These are phyloP conservation scores for Amphiura filiformis DNA, from an alignment of 35 echinoderm and acorn worm genomes.

Conservation along the genomic window DNA sequence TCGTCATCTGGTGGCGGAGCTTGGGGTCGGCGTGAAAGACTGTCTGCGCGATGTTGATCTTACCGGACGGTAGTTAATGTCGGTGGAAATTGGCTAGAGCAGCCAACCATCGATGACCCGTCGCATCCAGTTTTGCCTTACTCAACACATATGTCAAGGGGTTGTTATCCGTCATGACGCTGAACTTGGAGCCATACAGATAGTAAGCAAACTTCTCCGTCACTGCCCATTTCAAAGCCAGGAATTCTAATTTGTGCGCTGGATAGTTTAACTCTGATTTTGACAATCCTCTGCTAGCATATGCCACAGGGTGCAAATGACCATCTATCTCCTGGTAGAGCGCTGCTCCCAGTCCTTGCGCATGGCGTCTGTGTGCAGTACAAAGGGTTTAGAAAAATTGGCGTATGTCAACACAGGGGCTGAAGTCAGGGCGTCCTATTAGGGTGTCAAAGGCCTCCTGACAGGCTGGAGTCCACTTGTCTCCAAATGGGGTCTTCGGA, in stretches of 20 bases:
- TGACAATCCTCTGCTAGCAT: constrained; percentile 23
- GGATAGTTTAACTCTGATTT: constrained; percentile 18
- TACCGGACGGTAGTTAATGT: background rate
- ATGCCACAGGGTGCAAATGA: background rate
- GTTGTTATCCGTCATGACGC: background rate
- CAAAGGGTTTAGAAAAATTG: constrained; percentile 9
- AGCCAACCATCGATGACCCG: constrained; percentile 9
- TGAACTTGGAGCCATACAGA: background rate
- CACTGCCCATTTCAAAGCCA: background rate
- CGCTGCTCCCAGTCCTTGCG: constrained; percentile 22
- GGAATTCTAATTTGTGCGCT: constrained; percentile 20
- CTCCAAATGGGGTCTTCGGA: background rate
- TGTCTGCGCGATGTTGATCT: background rate
- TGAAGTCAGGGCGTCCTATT: background rate
- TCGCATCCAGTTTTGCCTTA: background rate
- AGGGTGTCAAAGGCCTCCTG: background rate
- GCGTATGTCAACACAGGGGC: constrained; percentile 6
- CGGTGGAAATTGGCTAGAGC: background rate
- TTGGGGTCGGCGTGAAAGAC: background rate
- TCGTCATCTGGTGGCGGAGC: background rate
- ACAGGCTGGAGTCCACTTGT: background rate
- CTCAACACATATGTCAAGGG: background rate
- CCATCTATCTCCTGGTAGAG: constrained; percentile 17
- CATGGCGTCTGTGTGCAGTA: constrained; percentile 25
- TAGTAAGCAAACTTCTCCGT: background rate